Evolutionary conservation across 2,797 vertebrate species (phyloP).

Genomic region (Anabacerthia variegaticeps): DNA sequence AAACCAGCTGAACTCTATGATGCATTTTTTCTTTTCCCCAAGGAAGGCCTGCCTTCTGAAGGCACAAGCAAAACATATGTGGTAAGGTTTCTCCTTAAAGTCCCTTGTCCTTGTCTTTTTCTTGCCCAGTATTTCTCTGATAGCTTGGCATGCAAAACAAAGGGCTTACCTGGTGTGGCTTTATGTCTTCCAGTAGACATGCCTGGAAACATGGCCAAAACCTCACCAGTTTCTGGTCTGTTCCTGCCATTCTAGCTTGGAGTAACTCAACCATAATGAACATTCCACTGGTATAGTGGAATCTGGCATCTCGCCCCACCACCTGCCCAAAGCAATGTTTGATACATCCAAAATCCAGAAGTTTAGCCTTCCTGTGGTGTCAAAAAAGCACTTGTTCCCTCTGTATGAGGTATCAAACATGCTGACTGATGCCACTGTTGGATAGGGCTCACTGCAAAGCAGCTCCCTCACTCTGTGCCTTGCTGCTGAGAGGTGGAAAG

Average conservation of each 20-base stretch:
- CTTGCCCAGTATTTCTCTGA: background rate
- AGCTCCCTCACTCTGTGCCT: background rate
- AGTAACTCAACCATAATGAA: background rate
- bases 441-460: background rate
- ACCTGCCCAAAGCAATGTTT: background rate
- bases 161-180: background rate
- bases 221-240: background rate
- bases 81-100: background rate
- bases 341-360: background rate
- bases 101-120: background rate
- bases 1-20: background rate
- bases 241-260: background rate
- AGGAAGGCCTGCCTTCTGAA: background rate
- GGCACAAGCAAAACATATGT: background rate
- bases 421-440: background rate
- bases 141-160: background rate
- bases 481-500: background rate
- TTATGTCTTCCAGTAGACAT: background rate
- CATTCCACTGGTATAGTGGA: background rate
- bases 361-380: background rate
- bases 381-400: background rate
- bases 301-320: background rate
- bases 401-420: background rate
- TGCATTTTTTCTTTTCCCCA: background rate
- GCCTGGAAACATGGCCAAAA: background rate